These are phyloP conservation scores for Mechanitis messenoides DNA, from an alignment of 2,888 invertebrate species.

Conservation along the genomic window DNA sequence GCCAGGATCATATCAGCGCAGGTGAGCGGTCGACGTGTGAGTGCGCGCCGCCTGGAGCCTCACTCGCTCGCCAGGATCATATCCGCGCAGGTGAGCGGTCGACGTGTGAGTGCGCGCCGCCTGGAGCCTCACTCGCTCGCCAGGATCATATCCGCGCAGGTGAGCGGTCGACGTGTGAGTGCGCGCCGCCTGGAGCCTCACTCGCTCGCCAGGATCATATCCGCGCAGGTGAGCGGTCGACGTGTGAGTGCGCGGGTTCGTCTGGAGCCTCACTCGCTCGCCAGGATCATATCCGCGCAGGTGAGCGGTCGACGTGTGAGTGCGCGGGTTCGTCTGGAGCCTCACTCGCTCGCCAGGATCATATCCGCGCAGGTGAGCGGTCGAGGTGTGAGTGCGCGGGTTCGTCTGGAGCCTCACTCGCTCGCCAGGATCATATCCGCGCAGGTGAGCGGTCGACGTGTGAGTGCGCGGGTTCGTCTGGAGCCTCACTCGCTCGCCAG, in stretches of 20 bases:
- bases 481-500: too few species aligned
- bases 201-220: constrained; percentile 83
- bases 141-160: constrained; percentile 78
- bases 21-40: constrained; percentile 29
- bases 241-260: constrained; percentile 60
- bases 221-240: constrained; percentile 51
- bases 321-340: constrained; percentile 84
- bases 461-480: too few species aligned
- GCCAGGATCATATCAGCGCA: constrained; percentile 81
- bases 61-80: constrained; percentile 83
- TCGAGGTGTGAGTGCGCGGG: constrained; percentile 6
- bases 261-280: constrained; percentile 82
- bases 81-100: constrained; percentile 60
- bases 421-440: too few species aligned
- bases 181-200: constrained; percentile 82
- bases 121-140: constrained; percentile 83
- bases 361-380: constrained; percentile 74
- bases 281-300: constrained; percentile 80
- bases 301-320: constrained; percentile 25
- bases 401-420: neutral
- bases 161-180: constrained; percentile 16
- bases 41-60: constrained; percentile 82
- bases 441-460: too few species aligned
- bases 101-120: constrained; percentile 69
- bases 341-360: constrained; percentile 81